Evolutionary conservation across 2,113 vertebrate species (phyloP), one percentile per base, ranked within the genome.

Genomic region (Thamnaconus septentrionalis): DNA sequence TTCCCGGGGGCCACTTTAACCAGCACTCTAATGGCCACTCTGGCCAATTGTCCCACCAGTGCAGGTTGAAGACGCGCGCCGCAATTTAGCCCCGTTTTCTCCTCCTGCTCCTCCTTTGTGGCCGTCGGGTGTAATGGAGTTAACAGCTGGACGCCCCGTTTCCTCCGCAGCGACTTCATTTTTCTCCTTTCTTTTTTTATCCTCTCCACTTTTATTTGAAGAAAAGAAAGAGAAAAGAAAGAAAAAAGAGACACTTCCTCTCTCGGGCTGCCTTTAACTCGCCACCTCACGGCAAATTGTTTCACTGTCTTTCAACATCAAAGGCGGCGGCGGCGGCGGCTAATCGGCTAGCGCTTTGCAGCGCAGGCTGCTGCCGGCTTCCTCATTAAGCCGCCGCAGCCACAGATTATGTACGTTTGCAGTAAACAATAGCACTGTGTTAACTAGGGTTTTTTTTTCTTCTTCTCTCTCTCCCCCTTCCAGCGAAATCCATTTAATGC

Each of bases 71-170:
- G 41, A 39, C 59, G 63, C 61, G 83, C 41, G 66, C 73, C 68
- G 61, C 83, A 85, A 85, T 82, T 84, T 83, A 64, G 76, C 56
- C 69, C 58, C 18, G 18, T 47, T 65, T 78, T 42, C 80, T 71
- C 6, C 63, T 77, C 77, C 76, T 82, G 80, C 78, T 80, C 73
- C 82, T 79, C 80, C 71, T 79, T 67, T 73, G 73, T 52, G 69
- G 66, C 75, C 63, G 76, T 81, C 18, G 84, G 73, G 65, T 76
- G 85, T 84, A 79, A 87, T 84, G 67, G 77, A 86, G 79, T 81
- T 82, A 83, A 83, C 86, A 88, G 86, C 85, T 85, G 83, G 86
- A 88, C 78, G 72, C 64, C 84, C 77, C 84, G 84, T 86, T 79
- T 75, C 78, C 79, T n/a, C 48, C 70, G 79, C 84, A 76, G 75